Evolutionary conservation across 2,113 vertebrate genomes (phyloP).

Genomic region (Lampris megalopsis): DNA sequence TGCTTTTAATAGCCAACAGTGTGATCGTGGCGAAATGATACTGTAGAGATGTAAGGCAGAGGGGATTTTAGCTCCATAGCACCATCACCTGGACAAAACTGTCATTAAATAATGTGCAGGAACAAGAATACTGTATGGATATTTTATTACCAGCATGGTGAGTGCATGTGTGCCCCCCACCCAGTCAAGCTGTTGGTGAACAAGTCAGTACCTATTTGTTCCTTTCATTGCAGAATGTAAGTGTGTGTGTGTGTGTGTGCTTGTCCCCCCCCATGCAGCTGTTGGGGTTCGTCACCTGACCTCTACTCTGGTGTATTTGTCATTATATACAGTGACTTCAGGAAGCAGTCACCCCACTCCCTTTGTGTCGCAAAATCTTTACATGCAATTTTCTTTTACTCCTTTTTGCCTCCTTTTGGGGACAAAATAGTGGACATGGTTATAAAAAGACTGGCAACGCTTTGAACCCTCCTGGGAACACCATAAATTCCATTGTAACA

Average conservation of each 20-base stretch:
- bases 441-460: no score
- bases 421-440: no score
- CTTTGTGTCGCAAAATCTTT: no score
- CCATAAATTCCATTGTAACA: no score
- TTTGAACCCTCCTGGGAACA: no score
- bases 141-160: not conserved
- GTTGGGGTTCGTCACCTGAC: no score
- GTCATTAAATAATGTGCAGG: conserved; percentile 12
- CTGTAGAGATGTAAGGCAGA: conserved; percentile 33
- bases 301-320: no score
- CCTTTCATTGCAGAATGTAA: not conserved
- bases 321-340: no score
- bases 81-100: conserved; percentile 81
- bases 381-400: no score
- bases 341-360: no score
- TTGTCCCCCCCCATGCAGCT: no score
- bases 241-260: not conserved
- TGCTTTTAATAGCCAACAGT: not conserved
- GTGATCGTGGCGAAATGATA: conserved; percentile 47
- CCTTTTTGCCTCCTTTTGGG: no score
- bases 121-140: not conserved
- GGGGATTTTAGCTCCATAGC: conserved; percentile 78
- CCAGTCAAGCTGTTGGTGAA: not conserved
- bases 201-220: not conserved
- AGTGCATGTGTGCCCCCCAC: not conserved